Base-by-base conservation (phyloP, 2,113 vertebrate genomes). In the Buteo buteo region DNA sequence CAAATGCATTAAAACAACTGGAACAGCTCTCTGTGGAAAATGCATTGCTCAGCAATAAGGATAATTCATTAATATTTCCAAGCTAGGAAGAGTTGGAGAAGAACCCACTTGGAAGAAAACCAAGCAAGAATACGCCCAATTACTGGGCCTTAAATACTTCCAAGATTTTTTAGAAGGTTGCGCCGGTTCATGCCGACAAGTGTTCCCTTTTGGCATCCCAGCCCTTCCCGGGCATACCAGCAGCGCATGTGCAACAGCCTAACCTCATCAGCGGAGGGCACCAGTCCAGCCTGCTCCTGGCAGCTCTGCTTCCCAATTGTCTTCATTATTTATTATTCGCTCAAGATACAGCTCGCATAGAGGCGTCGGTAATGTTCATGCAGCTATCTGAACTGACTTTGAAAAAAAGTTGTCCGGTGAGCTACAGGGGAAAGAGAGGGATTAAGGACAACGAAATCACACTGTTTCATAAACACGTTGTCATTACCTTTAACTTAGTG, bases 51-150 rank as follows among this genome's bases (percentile, higher is more conserved):
- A 95, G 93, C 94, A 95, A 34, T 82, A 91, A 92, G 62, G 73
- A 94, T 86, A 96, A 93, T 93, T 94, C 86, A 96, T 97, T 87
- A 95, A 88, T 94, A 95, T 96, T 97, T 97, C 91, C 91, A 91
- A 32, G 81, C 83, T 91, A 95, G 54, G 54, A 91, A 76, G 66
- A 89, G 26, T 69, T 95, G 96, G 96, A 96, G 89, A 91, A 95
- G 86, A 94, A 95, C 21, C 25, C 55, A 88, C 50, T 95, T 95
- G 93, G 94, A 94, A 91, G 65, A 28, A 76, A 82, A 70, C 44
- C 96, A 96, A 91, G 34, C 61, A 57, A 84, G 83, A 95, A 94
- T 89, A 96, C 36, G 0, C 94, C 90, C 92, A 96, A 96, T 92
- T 96, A 94, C 86, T 91, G 70, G 31, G 28, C 69, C 42, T 80